A percentile compares a stretch with the other conserved stretches of the same genome.
Evolutionary conservation across 1,140 invertebrate species (phyloP).

Genomic region (Drosophila busckii): DNA sequence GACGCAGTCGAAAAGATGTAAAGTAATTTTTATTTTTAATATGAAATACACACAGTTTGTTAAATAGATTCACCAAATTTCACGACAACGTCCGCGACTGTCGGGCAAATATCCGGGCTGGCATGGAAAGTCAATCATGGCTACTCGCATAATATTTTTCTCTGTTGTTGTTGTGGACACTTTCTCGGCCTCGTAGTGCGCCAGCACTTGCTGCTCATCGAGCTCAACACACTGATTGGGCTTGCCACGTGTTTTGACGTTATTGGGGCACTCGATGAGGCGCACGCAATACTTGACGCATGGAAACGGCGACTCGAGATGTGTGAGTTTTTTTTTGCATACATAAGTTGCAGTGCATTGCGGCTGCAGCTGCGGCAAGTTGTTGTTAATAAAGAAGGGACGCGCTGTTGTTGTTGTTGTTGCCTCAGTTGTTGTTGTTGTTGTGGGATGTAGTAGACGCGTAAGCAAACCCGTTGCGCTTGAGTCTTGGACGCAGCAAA

Average conservation of each 20-base stretch:
- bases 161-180: background rate
- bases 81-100: conserved; percentile 64
- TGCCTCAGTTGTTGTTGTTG: conserved; percentile 31
- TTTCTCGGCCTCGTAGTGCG: conserved; percentile 20
- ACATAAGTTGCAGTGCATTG: conserved; percentile 40
- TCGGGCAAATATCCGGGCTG: conserved; percentile 72
- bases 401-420: conserved; percentile 1
- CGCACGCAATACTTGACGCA: conserved; percentile 69
- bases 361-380: conserved; percentile 34
- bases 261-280: conserved; percentile 50
- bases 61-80: conserved; percentile 75
- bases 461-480: conserved; percentile 15
- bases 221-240: conserved; percentile 55
- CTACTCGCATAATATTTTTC: conserved; percentile 51
- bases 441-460: conserved; percentile 38
- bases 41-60: no score
- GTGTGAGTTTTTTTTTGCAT: conserved; percentile 58
- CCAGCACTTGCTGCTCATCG: conserved; percentile 42
- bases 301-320: conserved; percentile 37
- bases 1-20: no score
- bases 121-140: conserved; percentile 76
- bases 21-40: no score
- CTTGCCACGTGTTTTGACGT: conserved; percentile 27
- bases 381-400: conserved; percentile 59
- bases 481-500: no score